phyloP scores from a whole-genome alignment of 2,113 vertebrate genomes.

The Larimichthys polyactis region DNA sequence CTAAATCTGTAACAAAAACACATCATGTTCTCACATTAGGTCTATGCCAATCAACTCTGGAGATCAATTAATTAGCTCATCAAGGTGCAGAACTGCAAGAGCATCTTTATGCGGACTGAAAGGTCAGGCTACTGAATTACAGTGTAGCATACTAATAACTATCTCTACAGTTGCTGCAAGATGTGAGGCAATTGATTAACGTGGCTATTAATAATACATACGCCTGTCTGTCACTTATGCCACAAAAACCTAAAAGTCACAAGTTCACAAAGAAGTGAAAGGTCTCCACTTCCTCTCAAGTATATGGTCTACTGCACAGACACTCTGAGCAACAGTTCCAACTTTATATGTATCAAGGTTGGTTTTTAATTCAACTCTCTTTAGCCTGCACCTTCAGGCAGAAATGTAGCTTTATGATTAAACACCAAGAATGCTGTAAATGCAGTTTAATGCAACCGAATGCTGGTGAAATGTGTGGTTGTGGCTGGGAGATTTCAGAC shows the following conservation, averaged over 20 bases:
- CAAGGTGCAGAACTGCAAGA: conserved; percentile 13
- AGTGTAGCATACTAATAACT: conserved; percentile 17
- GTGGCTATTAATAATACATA: conserved; percentile 1
- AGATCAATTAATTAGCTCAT: conserved; percentile 21
- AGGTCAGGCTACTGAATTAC: conserved; percentile 10
- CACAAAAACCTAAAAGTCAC: not conserved
- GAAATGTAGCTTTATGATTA: not conserved
- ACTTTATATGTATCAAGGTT: not conserved
- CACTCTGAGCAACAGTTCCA: not conserved
- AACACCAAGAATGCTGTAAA: conserved; percentile 1
- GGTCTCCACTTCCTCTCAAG: not conserved
- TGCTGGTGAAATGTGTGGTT: too few species aligned
- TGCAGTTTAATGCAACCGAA: too few species aligned
- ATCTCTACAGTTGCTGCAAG: not conserved
- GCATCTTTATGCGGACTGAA: conserved; percentile 21
- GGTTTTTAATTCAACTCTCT: conserved; percentile 4
- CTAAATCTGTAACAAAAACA: not conserved
- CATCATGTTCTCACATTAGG: not conserved
- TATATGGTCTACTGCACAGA: not conserved
- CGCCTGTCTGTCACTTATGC: not conserved
- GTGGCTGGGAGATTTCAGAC: too few species aligned
- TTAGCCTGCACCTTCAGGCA: not conserved
- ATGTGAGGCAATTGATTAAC: not conserved
- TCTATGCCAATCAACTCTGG: not conserved
- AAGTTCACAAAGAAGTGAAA: not conserved